A percentile compares a stretch with the other conserved stretches of the same genome.
These are phyloP conservation scores for Talpa occidentalis DNA, from an alignment of 2,113 vertebrate species.

Conservation along the genomic window DNA sequence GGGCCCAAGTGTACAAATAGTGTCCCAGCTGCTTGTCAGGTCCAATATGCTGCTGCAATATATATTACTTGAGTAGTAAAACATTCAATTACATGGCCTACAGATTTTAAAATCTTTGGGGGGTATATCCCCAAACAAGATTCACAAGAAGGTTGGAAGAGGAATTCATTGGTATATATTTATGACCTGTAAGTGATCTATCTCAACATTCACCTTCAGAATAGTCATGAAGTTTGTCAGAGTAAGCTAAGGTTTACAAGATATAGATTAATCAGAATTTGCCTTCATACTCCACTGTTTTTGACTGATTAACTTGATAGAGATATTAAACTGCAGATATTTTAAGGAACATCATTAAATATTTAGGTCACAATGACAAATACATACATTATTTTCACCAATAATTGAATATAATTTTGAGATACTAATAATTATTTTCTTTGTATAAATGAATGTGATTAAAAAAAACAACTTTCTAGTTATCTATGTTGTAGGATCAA, in stretches of 20 bases:
- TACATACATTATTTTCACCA: background rate
- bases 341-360: constrained; percentile 16
- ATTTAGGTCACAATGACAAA: background rate
- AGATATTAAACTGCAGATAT: background rate
- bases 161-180: background rate
- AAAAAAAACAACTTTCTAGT: background rate
- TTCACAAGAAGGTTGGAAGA: background rate
- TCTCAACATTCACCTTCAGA: background rate
- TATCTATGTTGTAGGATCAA: background rate
- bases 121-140: background rate
- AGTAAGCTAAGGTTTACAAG: background rate
- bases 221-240: background rate
- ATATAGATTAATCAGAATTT: background rate
- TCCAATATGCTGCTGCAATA: background rate
- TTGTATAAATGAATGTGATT: background rate
- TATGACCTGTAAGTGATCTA: background rate
- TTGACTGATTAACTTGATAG: background rate
- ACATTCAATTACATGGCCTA: background rate
- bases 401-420: constrained; percentile 5
- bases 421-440: background rate
- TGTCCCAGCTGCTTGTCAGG: background rate
- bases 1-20: background rate
- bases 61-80: background rate
- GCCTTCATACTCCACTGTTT: background rate
- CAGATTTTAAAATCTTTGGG: background rate